phyloP scores from a whole-genome alignment of 1,140 invertebrate genomes.

The Himalopsyche phryganea region DNA sequence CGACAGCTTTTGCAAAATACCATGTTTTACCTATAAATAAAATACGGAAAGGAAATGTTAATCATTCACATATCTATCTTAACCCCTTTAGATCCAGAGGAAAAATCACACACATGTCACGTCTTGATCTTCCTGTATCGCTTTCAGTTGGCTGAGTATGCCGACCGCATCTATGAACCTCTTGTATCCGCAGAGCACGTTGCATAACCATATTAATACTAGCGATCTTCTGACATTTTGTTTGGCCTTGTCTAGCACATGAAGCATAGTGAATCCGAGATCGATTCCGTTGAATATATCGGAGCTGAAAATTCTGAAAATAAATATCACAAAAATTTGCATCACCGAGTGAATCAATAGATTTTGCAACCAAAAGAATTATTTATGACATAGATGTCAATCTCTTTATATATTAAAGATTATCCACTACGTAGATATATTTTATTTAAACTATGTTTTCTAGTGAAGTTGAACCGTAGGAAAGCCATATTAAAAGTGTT shows the following conservation, averaged over 20 bases:
- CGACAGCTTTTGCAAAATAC: conserved; percentile 40
- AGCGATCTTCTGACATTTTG: conserved; percentile 33
- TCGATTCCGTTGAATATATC: conserved; percentile 35
- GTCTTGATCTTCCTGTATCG: neutral
- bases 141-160: conserved; percentile 1
- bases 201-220: conserved; percentile 35
- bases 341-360: neutral
- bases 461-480: no score
- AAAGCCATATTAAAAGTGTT: no score
- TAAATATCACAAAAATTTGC: no score
- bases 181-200: neutral
- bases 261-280: conserved; percentile 39
- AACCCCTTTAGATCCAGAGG: no score
- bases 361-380: no score
- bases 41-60: neutral
- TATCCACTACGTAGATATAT: no score
- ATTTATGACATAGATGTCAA: no score
- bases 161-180: neutral
- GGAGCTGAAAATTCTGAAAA: neutral
- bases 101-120: neutral
- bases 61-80: no score
- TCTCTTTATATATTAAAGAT: no score
- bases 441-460: no score
- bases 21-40: conserved; percentile 37
- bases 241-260: conserved; percentile 35